These are phyloP conservation scores for Cyanoderma ruficeps DNA, from an alignment of 2,113 vertebrate genomes.

Conservation along the genomic window DNA sequence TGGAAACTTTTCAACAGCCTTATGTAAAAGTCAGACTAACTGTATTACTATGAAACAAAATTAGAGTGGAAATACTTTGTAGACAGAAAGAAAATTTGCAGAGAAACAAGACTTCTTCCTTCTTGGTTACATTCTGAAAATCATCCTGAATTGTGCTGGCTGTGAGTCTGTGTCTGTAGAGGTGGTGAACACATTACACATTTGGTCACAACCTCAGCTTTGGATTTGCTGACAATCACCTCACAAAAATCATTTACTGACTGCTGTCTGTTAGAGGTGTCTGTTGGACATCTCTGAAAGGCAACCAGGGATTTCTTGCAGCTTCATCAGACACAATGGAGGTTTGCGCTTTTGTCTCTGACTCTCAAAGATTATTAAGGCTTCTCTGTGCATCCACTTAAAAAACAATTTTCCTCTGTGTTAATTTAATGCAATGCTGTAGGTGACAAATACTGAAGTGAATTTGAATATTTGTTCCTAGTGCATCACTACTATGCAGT, in stretches of 20 bases:
- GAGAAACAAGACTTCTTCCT: not conserved
- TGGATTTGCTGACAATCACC: not conserved
- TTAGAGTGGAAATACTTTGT: not conserved
- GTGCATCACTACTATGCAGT: not conserved
- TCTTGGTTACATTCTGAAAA: not conserved
- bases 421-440: not conserved
- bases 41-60: not conserved
- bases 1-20: not conserved
- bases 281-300: not conserved
- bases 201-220: not conserved
- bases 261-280: not conserved
- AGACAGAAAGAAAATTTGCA: not conserved
- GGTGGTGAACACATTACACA: rapidly evolving
- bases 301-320: not conserved
- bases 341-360: not conserved
- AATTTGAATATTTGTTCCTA: not conserved
- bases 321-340: not conserved
- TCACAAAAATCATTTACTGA: not conserved
- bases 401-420: not conserved
- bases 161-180: not conserved
- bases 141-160: not conserved
- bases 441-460: not conserved
- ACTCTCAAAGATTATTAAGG: not conserved
- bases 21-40: not conserved
- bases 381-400: not conserved